Evolutionary conservation across 2,797 vertebrate genomes (phyloP).

Genomic region (Manis pentadactyla): DNA sequence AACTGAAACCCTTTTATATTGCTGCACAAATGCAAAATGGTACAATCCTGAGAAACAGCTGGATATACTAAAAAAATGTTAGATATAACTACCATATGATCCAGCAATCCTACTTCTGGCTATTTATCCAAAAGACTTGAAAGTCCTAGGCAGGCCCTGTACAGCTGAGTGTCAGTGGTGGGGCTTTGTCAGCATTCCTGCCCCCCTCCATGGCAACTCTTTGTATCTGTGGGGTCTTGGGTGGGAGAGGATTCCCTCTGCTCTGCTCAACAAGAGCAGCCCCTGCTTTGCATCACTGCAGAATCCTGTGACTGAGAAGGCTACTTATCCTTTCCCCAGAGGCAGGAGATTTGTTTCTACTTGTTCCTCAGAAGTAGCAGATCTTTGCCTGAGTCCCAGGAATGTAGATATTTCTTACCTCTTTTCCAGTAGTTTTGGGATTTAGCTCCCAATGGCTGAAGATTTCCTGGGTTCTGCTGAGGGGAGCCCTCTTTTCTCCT

Average conservation of each 20-base stretch:
- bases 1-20: background rate
- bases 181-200: background rate
- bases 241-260: background rate
- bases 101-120: background rate
- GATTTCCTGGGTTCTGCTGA: background rate
- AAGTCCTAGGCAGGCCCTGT: background rate
- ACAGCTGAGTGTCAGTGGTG: background rate
- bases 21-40: background rate
- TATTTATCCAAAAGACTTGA: background rate
- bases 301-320: background rate
- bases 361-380: background rate
- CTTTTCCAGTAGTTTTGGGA: background rate
- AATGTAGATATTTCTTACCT: background rate
- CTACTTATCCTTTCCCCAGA: background rate
- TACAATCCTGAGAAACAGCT: background rate
- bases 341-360: background rate
- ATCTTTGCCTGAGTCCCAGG: background rate
- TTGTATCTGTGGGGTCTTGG: background rate
- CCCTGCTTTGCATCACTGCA: background rate
- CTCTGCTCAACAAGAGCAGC: background rate
- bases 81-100: background rate
- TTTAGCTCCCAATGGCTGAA: background rate
- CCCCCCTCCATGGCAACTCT: background rate
- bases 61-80: background rate
- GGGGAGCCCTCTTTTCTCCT: background rate